Evolutionary conservation across 2,888 invertebrate genomes (phyloP), one percentile per base, ranked within the genome.

Genomic region (Loripinus fragilis): DNA sequence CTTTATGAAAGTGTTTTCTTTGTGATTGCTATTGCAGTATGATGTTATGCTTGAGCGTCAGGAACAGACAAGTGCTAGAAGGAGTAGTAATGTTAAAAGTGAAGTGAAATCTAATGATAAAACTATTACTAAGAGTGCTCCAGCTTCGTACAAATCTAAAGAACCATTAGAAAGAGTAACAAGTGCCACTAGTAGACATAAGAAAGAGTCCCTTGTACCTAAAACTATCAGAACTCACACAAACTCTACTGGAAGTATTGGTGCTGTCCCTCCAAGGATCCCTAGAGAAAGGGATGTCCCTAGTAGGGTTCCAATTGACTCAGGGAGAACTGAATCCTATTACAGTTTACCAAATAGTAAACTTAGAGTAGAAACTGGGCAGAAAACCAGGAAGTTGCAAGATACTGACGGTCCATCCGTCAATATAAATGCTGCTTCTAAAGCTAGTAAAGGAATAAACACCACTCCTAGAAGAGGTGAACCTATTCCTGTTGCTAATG

Each of bases 1-100:
- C 41, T 10, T 45, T 45, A 45, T 45, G 17, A 45, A 20, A 20
- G 12, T 52, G 12, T 52, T 52, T 52, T 3, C n/a, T 52, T n/a
- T 52, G 52, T 52, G 7, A 52, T 52, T 23, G 25, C 23, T 69
- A 48, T 72, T 80, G n/a, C 80, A 83, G 83, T 83, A 80, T 75
- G 83, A 83, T 68, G 75, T 68, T 2, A 73, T 80, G 75, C 23
- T 83, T 2, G 74, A 77, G 12, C 25, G 67, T 30, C 69, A 70
- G 52, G 55, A 52, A 60, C 45, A 55, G 25, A 33, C 41, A n/a
- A 35, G 38, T 45, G 60, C 41, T 48, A 71, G 45, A 38, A 50
- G 23, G 60, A 35, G 50, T 20, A 15, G 25, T 50, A 42, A 60
- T 64, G 42, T 30, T n/a, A 45, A 60, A 69, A 42, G 48, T 38